These are phyloP conservation scores for Brachycybe producta DNA, from an alignment of 2,888 invertebrate species.

Conservation along the genomic window DNA sequence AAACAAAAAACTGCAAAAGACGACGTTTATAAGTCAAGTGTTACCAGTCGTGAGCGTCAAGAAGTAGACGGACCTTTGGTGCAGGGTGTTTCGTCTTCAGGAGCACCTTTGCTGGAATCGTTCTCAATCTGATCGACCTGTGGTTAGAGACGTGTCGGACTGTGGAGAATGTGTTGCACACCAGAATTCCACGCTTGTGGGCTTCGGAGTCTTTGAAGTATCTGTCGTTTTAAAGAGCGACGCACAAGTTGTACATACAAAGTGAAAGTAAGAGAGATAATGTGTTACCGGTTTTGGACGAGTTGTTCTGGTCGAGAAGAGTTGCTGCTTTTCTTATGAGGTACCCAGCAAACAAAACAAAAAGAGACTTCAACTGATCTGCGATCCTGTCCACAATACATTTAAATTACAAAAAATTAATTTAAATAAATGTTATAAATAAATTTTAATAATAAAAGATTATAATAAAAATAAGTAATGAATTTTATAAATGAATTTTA, in stretches of 20 bases:
- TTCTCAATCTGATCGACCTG: constrained; percentile 80
- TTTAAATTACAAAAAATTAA: no score
- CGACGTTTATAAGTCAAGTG: constrained; percentile 1
- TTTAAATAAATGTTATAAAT: no score
- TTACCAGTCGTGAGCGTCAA: neutral
- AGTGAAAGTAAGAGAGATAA: neutral
- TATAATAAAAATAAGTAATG: no score
- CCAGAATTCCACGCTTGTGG: constrained; percentile 46
- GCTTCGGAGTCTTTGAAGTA: constrained; percentile 37
- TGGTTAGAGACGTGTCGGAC: constrained; percentile 66
- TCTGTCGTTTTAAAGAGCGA: neutral
- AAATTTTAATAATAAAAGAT: no score
- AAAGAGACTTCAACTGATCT: constrained; percentile 68
- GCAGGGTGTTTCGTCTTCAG: constrained; percentile 69
- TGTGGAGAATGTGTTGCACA: constrained; percentile 60
- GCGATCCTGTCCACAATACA: constrained; percentile 66
- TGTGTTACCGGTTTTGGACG: constrained; percentile 37
- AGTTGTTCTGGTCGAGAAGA: constrained; percentile 53
- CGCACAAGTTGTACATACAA: neutral
- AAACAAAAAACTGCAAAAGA: no score
- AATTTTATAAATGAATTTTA: no score
- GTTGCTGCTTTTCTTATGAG: constrained; percentile 67
- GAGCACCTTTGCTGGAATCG: constrained; percentile 55
- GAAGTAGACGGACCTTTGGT: constrained; percentile 46
- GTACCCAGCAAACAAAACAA: constrained; percentile 77